phyloP scores from a whole-genome alignment of 2,888 invertebrate species.

The Osmoderma eremita region DNA sequence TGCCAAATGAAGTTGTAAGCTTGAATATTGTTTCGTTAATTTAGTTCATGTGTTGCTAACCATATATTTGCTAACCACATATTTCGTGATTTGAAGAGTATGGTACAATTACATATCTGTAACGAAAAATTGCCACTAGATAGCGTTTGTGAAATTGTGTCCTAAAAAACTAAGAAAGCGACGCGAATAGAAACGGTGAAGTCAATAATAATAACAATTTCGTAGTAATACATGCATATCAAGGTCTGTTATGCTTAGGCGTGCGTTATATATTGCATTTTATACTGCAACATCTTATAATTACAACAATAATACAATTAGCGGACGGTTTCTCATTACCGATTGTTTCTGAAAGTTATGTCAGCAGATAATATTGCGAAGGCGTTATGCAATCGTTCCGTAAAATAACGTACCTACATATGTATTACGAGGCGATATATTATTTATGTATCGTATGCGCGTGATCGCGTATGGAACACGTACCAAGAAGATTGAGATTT shows the following conservation, averaged over 20 bases:
- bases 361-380: conserved; percentile 27
- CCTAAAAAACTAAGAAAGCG: background rate
- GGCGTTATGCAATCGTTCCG: conserved; percentile 22
- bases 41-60: no score
- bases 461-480: no score
- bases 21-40: no score
- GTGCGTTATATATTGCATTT: conserved; percentile 15
- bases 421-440: no score
- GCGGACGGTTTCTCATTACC: conserved; percentile 24
- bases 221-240: background rate
- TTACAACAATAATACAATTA: conserved; percentile 28
- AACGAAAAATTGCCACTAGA: no score
- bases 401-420: conserved; percentile 16
- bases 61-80: no score
- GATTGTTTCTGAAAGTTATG: conserved; percentile 33
- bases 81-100: no score
- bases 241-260: conserved; percentile 27
- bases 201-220: conserved; percentile 3
- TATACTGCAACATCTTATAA: conserved; percentile 9
- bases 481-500: no score
- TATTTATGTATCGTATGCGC: no score
- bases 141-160: conserved; percentile 8
- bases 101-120: no score
- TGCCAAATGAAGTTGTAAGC: no score
- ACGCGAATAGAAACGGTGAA: background rate